These are phyloP conservation scores for Lasioglossum pauxillum DNA, from an alignment of 2,888 invertebrate species.

Conservation along the genomic window DNA sequence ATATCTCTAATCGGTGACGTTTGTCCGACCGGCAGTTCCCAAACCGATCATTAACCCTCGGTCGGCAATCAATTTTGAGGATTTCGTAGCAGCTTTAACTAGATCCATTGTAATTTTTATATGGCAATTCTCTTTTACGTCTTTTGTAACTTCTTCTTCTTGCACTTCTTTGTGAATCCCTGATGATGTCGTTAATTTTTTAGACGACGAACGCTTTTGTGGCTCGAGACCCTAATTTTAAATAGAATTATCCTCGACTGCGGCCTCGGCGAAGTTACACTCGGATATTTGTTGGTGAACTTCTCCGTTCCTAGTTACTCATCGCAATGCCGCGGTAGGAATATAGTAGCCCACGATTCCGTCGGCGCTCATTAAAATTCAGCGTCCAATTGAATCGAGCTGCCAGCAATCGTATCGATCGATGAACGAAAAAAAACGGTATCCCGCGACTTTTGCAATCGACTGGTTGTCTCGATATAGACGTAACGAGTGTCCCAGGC, in stretches of 20 bases:
- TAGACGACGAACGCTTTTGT: no score
- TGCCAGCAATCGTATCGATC: slow-evolving; percentile 2
- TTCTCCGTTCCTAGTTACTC: not conserved
- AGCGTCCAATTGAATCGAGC: not conserved
- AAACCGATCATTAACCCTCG: not conserved
- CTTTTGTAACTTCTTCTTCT: no score
- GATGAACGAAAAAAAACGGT: not conserved
- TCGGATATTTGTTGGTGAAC: not conserved
- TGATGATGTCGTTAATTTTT: no score
- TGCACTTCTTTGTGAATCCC: no score
- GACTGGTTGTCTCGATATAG: slow-evolving; percentile 36
- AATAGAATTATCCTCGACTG: not conserved
- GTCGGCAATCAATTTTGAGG: not conserved
- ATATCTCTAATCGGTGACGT: not conserved
- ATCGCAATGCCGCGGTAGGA: not conserved
- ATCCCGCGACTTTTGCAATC: slow-evolving; percentile 23
- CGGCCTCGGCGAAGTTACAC: not conserved
- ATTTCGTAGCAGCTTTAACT: not conserved
- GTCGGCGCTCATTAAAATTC: not conserved
- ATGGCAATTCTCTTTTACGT: not conserved
- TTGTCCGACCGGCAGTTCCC: not conserved
- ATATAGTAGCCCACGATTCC: not conserved
- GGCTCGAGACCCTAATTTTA: no score
- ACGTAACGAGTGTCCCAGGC: slow-evolving; percentile 50
- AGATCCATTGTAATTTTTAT: not conserved